These are phyloP conservation scores for Neodontobutis hainanensis DNA, from an alignment of 2,113 vertebrate species.

Conservation along the genomic window DNA sequence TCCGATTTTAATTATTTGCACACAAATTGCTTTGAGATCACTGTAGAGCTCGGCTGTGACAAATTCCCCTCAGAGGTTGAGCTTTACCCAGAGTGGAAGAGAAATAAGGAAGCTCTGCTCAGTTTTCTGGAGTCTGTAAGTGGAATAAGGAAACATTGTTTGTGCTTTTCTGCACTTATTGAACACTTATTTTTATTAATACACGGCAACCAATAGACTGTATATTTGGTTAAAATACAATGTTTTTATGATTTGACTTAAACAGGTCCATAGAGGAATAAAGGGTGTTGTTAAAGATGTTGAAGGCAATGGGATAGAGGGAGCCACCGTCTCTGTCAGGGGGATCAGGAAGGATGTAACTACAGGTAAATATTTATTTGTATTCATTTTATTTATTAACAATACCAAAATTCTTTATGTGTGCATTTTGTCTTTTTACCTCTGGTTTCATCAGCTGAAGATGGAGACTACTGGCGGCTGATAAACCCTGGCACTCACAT, in stretches of 20 bases:
- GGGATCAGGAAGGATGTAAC: conserved; percentile 91
- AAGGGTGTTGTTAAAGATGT: conserved; percentile 89
- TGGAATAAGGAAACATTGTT: background rate
- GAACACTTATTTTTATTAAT: no score
- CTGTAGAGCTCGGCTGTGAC: conserved; percentile 93
- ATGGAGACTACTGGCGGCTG: conserved; percentile 94
- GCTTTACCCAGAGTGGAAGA: conserved; percentile 90
- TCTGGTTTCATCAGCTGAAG: conserved; percentile 79
- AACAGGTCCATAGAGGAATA: conserved; percentile 91
- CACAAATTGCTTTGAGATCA: conserved; percentile 95
- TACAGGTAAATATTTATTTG: conserved; percentile 81
- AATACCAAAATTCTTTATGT: background rate
- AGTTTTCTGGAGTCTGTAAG: conserved; percentile 91
- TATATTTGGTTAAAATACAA: no score
- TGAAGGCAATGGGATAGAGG: conserved; percentile 87
- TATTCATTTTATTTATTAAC: background rate
- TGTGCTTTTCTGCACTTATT: background rate
- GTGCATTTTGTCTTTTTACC: background rate
- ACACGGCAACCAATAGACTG: no score
- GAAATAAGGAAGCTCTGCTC: conserved; percentile 91
- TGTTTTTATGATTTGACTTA: background rate
- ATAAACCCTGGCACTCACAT: conserved; percentile 87
- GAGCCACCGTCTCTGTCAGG: conserved; percentile 86
- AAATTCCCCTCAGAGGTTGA: conserved; percentile 92
- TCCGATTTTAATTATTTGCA: conserved; percentile 97